Percentiles rank a stretch among this genome's conserved stretches.
These are phyloP conservation scores for Stenchaetothrips biformis DNA, from an alignment of 2,888 invertebrate species.

Conservation along the genomic window DNA sequence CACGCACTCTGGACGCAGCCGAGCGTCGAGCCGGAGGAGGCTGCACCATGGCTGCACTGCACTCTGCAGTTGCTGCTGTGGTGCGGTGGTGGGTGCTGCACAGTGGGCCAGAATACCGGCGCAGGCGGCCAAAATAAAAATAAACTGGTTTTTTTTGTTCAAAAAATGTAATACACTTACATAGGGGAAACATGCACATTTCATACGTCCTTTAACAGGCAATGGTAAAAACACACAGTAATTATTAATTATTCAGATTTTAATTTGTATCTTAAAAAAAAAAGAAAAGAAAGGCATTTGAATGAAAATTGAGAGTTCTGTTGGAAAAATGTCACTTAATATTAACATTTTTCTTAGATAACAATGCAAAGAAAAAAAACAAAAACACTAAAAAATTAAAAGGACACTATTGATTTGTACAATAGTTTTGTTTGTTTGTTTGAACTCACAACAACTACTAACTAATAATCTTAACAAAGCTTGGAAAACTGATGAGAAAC, in stretches of 20 bases:
- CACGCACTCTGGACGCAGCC: neutral
- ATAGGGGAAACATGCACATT: neutral
- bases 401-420: neutral
- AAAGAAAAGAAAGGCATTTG: neutral
- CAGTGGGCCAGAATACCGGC: too few relatives aligned
- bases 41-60: too few relatives aligned
- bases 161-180: too few relatives aligned
- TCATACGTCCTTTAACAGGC: neutral
- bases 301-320: neutral
- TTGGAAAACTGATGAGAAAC: neutral
- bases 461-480: neutral
- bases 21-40: neutral
- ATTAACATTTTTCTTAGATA: too few relatives aligned
- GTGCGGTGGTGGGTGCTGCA: too few relatives aligned
- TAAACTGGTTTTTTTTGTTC: too few relatives aligned
- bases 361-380: neutral
- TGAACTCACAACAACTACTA: neutral
- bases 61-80: too few relatives aligned
- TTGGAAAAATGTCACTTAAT: too few relatives aligned
- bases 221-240: too few relatives aligned
- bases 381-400: neutral
- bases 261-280: too few relatives aligned
- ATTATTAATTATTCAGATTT: too few relatives aligned
- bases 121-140: too few relatives aligned
- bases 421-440: neutral